Evolutionary conservation across 2,113 vertebrate genomes (phyloP).

Genomic region (Naja naja): DNA sequence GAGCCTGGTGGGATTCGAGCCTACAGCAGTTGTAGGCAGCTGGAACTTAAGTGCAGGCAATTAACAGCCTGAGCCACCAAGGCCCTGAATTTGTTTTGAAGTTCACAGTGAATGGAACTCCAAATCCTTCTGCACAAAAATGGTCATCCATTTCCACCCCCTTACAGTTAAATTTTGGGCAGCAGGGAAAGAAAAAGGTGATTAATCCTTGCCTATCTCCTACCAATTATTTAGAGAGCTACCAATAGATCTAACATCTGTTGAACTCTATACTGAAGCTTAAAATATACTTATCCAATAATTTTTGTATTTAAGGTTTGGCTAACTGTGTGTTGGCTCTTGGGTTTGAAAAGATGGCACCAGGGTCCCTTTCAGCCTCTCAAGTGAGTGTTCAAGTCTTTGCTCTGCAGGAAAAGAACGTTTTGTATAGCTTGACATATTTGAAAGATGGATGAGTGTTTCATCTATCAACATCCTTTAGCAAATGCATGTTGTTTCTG

Average conservation of each 20-base stretch:
- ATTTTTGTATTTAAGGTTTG: constrained; percentile 77
- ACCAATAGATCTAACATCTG: not conserved
- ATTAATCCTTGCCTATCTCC: not conserved
- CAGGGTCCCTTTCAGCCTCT: constrained; percentile 64
- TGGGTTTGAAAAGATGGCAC: constrained; percentile 95
- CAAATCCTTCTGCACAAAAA: not conserved
- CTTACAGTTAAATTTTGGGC: not conserved
- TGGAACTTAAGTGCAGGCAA: too few relatives aligned
- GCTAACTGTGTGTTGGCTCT: constrained; percentile 89
- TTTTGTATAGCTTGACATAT: too few relatives aligned
- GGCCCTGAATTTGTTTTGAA: not conserved
- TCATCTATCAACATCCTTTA: too few relatives aligned
- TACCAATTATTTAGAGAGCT: not conserved
- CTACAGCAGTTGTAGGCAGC: too few relatives aligned
- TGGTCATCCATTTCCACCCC: not conserved
- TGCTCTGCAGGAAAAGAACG: not conserved
- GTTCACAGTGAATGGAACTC: not conserved
- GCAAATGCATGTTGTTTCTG: too few relatives aligned
- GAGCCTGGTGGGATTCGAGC: too few relatives aligned
- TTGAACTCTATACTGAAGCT: not conserved
- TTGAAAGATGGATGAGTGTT: too few relatives aligned
- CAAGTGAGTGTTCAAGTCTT: constrained; percentile 68
- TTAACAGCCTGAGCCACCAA: too few relatives aligned
- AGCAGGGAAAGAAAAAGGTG: not conserved
- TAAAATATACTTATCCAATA: not conserved